Evolutionary conservation across 2,888 invertebrate species (phyloP).

Genomic region (Pedicia rivosa): DNA sequence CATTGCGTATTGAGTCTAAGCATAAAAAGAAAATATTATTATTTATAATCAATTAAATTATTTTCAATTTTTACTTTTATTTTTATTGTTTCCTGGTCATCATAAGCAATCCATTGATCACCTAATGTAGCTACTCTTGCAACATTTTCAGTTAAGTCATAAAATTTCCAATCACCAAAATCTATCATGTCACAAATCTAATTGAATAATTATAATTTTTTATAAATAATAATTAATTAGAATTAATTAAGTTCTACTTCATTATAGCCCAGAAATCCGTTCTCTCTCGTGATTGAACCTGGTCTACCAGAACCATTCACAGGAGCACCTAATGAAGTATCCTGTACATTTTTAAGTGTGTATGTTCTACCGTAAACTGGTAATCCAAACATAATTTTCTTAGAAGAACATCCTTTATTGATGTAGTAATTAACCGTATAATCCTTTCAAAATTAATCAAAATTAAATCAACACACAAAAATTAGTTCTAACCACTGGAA

Average conservation of each 20-base stretch:
- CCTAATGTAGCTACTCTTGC: slow-evolving; percentile 25
- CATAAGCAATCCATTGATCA: slow-evolving; percentile 30
- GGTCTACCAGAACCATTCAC: slow-evolving; percentile 16
- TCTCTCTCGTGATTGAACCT: slow-evolving; percentile 16
- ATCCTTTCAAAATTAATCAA: slow-evolving; percentile 14
- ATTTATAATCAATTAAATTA: neutral
- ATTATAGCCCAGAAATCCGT: slow-evolving; percentile 17
- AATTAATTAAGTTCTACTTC: slow-evolving; percentile 12
- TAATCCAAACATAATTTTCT: slow-evolving; percentile 31
- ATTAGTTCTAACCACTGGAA: slow-evolving; percentile 1
- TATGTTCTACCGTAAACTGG: slow-evolving; percentile 29
- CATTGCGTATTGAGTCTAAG: slow-evolving; percentile 24
- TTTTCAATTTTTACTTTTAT: too few species aligned
- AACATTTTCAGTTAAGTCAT: slow-evolving; percentile 17
- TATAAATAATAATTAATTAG: neutral
- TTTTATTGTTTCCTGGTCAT: slow-evolving; percentile 22
- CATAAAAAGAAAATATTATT: slow-evolving; percentile 20
- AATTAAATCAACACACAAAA: neutral
- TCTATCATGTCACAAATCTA: slow-evolving; percentile 15
- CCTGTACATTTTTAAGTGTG: slow-evolving; percentile 19
- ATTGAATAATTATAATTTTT: slow-evolving; percentile 10
- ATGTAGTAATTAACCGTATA: slow-evolving; percentile 28
- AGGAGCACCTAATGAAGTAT: slow-evolving; percentile 21
- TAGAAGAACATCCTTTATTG: slow-evolving; percentile 21
- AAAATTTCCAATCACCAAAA: slow-evolving; percentile 20